These are phyloP conservation scores for Sycophaga agraensis DNA, from an alignment of 1,140 invertebrate genomes.

Conservation along the genomic window DNA sequence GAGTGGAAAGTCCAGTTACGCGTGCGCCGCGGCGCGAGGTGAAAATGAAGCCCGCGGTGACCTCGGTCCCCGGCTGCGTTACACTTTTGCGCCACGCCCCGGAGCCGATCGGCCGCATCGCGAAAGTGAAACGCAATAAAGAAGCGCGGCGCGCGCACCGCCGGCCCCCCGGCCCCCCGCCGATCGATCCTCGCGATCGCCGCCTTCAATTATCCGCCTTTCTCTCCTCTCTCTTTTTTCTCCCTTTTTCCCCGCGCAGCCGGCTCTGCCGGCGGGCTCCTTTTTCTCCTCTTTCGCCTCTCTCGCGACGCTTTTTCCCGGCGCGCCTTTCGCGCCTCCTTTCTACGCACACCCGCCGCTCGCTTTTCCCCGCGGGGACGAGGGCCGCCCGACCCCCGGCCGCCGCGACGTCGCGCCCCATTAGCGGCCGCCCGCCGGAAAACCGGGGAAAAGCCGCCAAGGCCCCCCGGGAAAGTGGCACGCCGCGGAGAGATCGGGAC, in stretches of 20 bases:
- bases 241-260: not conserved
- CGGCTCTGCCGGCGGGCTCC: not conserved
- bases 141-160: conserved; percentile 8
- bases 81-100: conserved; percentile 50
- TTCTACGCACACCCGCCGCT: too few relatives aligned
- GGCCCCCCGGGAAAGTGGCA: too few relatives aligned
- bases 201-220: conserved; percentile 30
- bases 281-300: not conserved
- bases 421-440: too few relatives aligned
- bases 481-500: too few relatives aligned
- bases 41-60: conserved; percentile 27
- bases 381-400: too few relatives aligned
- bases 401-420: too few relatives aligned
- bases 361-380: too few relatives aligned
- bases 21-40: conserved; percentile 9
- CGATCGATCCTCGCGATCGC: conserved; percentile 23
- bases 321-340: too few relatives aligned
- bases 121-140: conserved; percentile 46
- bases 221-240: conserved; percentile 20
- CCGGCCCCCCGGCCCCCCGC: not conserved
- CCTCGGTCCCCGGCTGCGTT: conserved; percentile 48
- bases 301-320: conserved; percentile 8
- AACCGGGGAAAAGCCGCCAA: too few relatives aligned
- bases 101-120: conserved; percentile 42
- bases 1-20: conserved; percentile 30